Conservation (phyloP, 2,113 vertebrate species). For the Pseudorasbora parva region DNA sequence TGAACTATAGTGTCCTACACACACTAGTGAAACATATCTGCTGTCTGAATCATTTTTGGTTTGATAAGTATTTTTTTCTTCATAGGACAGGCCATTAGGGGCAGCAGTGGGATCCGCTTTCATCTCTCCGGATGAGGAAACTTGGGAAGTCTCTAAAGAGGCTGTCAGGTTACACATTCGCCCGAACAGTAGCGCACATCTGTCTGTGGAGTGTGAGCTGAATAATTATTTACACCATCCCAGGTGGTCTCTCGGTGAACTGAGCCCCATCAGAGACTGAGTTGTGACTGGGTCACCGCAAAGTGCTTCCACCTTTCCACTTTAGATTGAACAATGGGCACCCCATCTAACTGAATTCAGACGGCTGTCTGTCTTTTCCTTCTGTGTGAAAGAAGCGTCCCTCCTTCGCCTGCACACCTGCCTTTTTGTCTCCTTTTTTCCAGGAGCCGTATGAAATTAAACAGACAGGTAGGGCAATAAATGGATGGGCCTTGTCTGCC, state of each 20-base stretch:
- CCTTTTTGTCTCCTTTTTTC: constrained; percentile 3
- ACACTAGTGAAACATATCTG: no score
- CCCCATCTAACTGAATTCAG: constrained; percentile 23
- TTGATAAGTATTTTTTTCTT: not conserved
- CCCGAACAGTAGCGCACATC: constrained; percentile 33
- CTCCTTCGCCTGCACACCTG: not conserved
- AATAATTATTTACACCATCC: not conserved
- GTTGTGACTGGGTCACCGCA: constrained; percentile 14
- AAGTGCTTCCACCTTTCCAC: constrained; percentile 35
- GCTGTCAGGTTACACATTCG: constrained; percentile 34
- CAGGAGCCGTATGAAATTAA: constrained; percentile 42
- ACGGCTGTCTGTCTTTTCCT: constrained; percentile 19
- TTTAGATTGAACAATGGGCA: constrained; percentile 29
- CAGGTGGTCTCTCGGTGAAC: constrained; percentile 32
- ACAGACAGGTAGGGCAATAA: constrained; percentile 49
- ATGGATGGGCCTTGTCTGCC: constrained; percentile 2
- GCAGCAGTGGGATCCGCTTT: not conserved
- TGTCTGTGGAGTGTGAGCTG: constrained; percentile 33
- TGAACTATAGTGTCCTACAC: no score
- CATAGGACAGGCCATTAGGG: not conserved
- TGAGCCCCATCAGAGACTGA: constrained; percentile 27
- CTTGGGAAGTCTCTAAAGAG: not conserved
- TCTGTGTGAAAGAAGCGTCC: not conserved
- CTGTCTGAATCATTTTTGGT: no score
- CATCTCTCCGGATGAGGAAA: not conserved